A percentile compares a stretch with the other conserved stretches of the same genome.
These are phyloP conservation scores for Spatula clypeata DNA, from an alignment of 2,797 vertebrate species.

Conservation along the genomic window DNA sequence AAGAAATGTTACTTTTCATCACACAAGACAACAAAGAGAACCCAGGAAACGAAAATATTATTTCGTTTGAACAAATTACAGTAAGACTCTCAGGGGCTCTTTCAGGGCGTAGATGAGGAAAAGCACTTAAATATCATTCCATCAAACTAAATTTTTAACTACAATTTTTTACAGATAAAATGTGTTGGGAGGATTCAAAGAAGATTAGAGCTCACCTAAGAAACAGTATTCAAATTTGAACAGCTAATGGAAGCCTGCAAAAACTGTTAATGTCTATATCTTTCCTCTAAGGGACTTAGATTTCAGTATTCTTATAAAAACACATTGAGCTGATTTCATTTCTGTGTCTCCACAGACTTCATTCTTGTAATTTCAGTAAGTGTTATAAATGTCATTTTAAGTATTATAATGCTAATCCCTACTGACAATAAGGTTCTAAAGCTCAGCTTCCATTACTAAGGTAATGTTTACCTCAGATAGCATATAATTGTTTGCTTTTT, in stretches of 20 bases:
- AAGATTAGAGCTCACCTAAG: conserved; percentile 89
- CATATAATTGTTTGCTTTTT: conserved; percentile 90
- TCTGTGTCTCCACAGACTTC: conserved; percentile 85
- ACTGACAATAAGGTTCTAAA: conserved; percentile 91
- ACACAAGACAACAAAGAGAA: conserved; percentile 88
- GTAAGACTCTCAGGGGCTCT: conserved; percentile 85
- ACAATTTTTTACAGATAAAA: conserved; percentile 88
- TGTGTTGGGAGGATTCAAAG: conserved; percentile 89
- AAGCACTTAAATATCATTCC: conserved; percentile 89
- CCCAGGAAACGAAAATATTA: conserved; percentile 89
- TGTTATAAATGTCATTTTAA: conserved; percentile 94
- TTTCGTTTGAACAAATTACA: conserved; percentile 90
- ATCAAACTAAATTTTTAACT: conserved; percentile 90
- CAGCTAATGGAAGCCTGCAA: conserved; percentile 89
- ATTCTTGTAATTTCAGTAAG: conserved; percentile 90
- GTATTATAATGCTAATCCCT: conserved; percentile 91
- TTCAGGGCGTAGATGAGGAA: conserved; percentile 86
- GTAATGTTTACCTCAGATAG: conserved; percentile 94
- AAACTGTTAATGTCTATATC: conserved; percentile 89
- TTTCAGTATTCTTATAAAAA: conserved; percentile 90
- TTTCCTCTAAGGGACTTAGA: conserved; percentile 87
- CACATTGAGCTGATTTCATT: conserved; percentile 88
- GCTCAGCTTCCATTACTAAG: conserved; percentile 90
- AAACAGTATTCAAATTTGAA: conserved; percentile 89
- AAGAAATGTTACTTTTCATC: conserved; percentile 90